Evolutionary conservation across 2,888 invertebrate genomes (phyloP).

Genomic region (Loripinus fragilis): DNA sequence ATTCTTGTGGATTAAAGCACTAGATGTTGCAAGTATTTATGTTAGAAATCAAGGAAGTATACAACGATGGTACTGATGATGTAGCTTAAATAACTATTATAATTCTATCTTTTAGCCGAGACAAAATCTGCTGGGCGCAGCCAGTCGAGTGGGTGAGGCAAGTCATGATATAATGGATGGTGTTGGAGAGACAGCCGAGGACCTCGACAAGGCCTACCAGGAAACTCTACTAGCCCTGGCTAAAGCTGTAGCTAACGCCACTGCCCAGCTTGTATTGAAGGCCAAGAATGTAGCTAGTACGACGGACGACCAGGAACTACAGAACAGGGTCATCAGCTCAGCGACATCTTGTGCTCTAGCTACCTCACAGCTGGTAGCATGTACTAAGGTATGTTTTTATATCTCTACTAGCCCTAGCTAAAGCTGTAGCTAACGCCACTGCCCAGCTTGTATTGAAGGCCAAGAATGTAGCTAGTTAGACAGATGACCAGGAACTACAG

Average conservation of each 20-base stretch:
- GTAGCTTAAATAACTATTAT: too few relatives aligned
- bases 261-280: slow-evolving; percentile 96
- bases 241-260: slow-evolving; percentile 98
- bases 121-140: slow-evolving; percentile 96
- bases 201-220: slow-evolving; percentile 85
- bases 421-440: slow-evolving; percentile 98
- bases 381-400: slow-evolving; percentile 90
- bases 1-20: too few relatives aligned
- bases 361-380: slow-evolving; percentile 98
- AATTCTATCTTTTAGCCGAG: slow-evolving; percentile 87
- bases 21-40: too few relatives aligned
- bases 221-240: slow-evolving; percentile 97
- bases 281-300: slow-evolving; percentile 97
- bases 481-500: slow-evolving; percentile 92
- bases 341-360: slow-evolving; percentile 98
- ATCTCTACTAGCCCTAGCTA: slow-evolving; percentile 90
- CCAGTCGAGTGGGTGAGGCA: slow-evolving; percentile 95
- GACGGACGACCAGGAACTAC: slow-evolving; percentile 91
- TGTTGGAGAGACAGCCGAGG: slow-evolving; percentile 86
- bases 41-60: too few relatives aligned
- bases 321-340: slow-evolving; percentile 95
- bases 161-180: slow-evolving; percentile 96
- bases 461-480: slow-evolving; percentile 95
- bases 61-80: too few relatives aligned
- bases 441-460: slow-evolving; percentile 98